phyloP scores from a whole-genome alignment of 1,140 invertebrate species.

The Euglossa dilemma region DNA sequence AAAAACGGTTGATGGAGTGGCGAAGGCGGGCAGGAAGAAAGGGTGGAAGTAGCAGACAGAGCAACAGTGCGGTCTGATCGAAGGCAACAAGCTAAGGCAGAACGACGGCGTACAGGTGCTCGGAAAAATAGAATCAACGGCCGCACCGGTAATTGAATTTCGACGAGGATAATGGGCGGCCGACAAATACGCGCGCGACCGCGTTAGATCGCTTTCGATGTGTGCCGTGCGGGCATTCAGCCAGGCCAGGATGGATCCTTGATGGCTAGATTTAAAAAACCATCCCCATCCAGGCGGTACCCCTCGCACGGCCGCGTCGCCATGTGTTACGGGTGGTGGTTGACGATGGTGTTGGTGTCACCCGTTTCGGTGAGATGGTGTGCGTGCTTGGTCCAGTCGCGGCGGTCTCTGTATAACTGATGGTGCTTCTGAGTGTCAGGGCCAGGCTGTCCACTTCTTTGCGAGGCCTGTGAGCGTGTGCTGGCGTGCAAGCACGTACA shows the following conservation, averaged over 20 bases:
- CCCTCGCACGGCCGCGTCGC: constrained; percentile 53
- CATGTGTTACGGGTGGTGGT: constrained; percentile 67
- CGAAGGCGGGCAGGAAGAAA: not conserved
- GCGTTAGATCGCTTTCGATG: constrained; percentile 72
- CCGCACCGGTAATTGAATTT: constrained; percentile 69
- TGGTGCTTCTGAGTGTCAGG: constrained; percentile 80
- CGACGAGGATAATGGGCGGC: constrained; percentile 65
- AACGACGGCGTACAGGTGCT: constrained; percentile 25
- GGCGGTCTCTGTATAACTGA: constrained; percentile 77
- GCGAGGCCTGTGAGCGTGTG: constrained; percentile 55
- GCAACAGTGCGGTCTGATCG: not conserved
- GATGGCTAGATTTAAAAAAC: constrained; percentile 75
- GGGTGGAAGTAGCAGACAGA: not conserved
- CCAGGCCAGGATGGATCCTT: constrained; percentile 75
- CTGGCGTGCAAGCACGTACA: constrained; percentile 20
- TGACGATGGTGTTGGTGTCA: constrained; percentile 57
- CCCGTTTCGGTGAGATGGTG: constrained; percentile 35
- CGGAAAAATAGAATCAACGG: constrained; percentile 62
- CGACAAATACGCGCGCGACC: constrained; percentile 68
- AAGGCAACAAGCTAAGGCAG: constrained; percentile 26
- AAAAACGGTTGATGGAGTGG: not conserved
- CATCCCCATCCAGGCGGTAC: constrained; percentile 53
- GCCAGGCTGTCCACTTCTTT: constrained; percentile 79
- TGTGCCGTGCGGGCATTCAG: constrained; percentile 70
- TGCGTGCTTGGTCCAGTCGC: constrained; percentile 56